A percentile compares a stretch with the other conserved stretches of the same genome.
phyloP scores from a whole-genome alignment of 2,113 vertebrate species.

The Bos javanicus region DNA sequence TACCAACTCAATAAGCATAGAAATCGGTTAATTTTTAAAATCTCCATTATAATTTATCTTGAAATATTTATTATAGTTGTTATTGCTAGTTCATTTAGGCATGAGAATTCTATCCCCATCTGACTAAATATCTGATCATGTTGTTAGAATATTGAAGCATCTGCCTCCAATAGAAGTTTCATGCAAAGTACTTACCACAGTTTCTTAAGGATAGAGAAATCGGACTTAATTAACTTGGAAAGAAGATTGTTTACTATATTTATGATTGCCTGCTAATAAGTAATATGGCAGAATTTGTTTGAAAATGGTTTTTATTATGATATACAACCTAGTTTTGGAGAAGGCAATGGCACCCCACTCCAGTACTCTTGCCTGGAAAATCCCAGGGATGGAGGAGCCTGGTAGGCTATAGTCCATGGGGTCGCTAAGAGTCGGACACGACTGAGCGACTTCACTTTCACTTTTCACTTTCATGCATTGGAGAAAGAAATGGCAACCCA shows the following conservation, averaged over 20 bases:
- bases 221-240: background rate
- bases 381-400: too few relatives aligned
- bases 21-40: background rate
- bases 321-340: background rate
- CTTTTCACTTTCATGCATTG: too few relatives aligned
- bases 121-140: background rate
- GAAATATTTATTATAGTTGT: constrained; percentile 9
- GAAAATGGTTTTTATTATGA: background rate
- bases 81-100: background rate
- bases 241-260: constrained; percentile 1
- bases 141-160: constrained; percentile 9
- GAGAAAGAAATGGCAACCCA: too few relatives aligned
- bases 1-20: background rate
- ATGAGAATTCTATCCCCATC: background rate
- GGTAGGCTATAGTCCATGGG: too few relatives aligned
- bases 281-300: background rate
- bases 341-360: too few relatives aligned
- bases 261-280: constrained; percentile 18
- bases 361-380: too few relatives aligned
- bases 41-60: background rate
- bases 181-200: background rate
- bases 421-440: too few relatives aligned
- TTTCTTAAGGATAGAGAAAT: constrained; percentile 8
- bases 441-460: too few relatives aligned
- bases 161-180: constrained; percentile 33